phyloP scores from a whole-genome alignment of 2,888 invertebrate genomes.

The Pterostichus madidus region DNA sequence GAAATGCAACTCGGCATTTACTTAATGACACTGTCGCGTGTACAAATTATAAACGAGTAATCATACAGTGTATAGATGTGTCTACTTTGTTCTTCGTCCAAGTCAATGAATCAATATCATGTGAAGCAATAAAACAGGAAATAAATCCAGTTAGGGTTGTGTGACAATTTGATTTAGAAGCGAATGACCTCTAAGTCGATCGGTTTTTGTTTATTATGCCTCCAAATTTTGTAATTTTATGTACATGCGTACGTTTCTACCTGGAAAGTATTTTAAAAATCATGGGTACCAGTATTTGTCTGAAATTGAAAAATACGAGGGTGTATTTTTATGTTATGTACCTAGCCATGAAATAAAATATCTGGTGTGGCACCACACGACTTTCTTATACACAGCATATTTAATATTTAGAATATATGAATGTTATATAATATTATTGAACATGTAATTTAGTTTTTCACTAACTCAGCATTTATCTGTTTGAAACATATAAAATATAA shows the following conservation, averaged over 20 bases:
- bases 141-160: slow-evolving; percentile 9
- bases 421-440: too few species aligned
- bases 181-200: slow-evolving; percentile 7
- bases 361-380: too few species aligned
- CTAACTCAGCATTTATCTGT: too few species aligned
- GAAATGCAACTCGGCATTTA: slow-evolving; percentile 2
- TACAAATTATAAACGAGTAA: slow-evolving; percentile 37
- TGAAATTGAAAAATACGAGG: too few species aligned
- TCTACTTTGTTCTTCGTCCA: not conserved
- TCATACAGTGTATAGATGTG: slow-evolving; percentile 1
- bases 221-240: too few species aligned
- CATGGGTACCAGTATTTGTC: not conserved
- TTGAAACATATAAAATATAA: too few species aligned
- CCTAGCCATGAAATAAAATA: too few species aligned
- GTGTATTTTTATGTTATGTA: too few species aligned
- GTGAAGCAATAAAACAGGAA: slow-evolving; percentile 11
- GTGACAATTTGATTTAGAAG: not conserved
- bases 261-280: not conserved
- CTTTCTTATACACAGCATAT: too few species aligned
- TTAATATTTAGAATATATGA: too few species aligned
- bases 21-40: slow-evolving; percentile 35
- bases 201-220: too few species aligned
- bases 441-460: too few species aligned
- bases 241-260: not conserved
- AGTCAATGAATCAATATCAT: slow-evolving; percentile 24